phyloP scores from a whole-genome alignment of 2,797 vertebrate genomes.

The Eremophila alpestris region DNA sequence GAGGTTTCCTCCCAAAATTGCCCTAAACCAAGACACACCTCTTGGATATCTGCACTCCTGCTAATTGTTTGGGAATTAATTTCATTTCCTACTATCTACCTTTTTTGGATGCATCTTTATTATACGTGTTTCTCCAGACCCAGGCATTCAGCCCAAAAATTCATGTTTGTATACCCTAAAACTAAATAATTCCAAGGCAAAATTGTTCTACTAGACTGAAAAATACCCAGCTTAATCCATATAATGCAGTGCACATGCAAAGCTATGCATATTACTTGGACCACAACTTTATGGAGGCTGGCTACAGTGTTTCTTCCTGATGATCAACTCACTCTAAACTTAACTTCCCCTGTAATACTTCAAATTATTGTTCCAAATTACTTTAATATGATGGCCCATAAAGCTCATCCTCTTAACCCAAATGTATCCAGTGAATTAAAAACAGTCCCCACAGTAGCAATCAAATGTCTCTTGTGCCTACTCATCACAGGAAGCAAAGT shows the following conservation, averaged over 20 bases:
- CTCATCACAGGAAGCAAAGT: background rate
- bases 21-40: background rate
- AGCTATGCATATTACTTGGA: fast-evolving
- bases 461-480: background rate
- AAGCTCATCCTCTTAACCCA: background rate
- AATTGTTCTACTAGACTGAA: background rate
- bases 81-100: background rate
- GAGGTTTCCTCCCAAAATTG: no score
- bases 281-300: background rate
- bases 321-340: background rate
- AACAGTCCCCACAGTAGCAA: background rate
- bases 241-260: background rate
- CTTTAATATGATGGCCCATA: background rate
- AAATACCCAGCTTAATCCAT: background rate
- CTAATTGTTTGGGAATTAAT: background rate
- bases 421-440: background rate
- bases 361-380: background rate
- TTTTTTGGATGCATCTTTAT: background rate
- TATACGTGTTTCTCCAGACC: background rate
- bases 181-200: background rate
- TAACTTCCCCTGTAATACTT: background rate
- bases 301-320: background rate
- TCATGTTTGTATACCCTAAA: background rate
- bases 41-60: background rate
- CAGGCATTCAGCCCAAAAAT: background rate